Percentiles rank a stretch among this genome's conserved stretches.
Evolutionary conservation across 2,797 vertebrate species (phyloP).

Genomic region (Allobates femoralis): DNA sequence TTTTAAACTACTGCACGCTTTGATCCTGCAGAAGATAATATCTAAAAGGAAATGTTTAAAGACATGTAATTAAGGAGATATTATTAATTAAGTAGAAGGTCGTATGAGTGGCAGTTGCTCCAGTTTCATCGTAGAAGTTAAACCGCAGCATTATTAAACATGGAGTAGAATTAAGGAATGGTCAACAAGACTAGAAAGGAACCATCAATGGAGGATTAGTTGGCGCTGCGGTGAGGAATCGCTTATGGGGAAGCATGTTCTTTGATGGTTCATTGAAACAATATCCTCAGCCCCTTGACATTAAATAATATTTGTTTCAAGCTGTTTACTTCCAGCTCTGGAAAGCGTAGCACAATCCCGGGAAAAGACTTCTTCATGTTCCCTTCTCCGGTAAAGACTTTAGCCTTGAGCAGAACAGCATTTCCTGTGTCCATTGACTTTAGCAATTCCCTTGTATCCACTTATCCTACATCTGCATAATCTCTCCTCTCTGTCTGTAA

Average conservation of each 20-base stretch:
- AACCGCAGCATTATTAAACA: not conserved
- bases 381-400: constrained; percentile 43
- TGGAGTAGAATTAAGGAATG: constrained; percentile 21
- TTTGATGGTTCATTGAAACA: constrained; percentile 60
- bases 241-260: constrained; percentile 41
- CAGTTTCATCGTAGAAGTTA: constrained; percentile 4
- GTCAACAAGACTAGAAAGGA: constrained; percentile 23
- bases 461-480: not conserved
- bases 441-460: constrained; percentile 36
- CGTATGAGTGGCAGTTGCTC: not conserved
- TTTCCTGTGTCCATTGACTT: constrained; percentile 50
- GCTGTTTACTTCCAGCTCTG: constrained; percentile 42
- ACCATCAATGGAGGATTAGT: constrained; percentile 42
- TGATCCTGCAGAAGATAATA: constrained; percentile 23
- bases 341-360: not conserved
- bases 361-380: constrained; percentile 13
- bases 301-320: constrained; percentile 37
- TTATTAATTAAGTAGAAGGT: constrained; percentile 22
- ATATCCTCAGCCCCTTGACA: constrained; percentile 47
- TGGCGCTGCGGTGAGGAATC: constrained; percentile 40
- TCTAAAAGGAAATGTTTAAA: constrained; percentile 16
- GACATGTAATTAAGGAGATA: constrained; percentile 11
- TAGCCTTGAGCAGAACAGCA: constrained; percentile 35
- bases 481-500: not conserved
- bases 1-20: constrained; percentile 11